Conservation (phyloP, 2,113 vertebrate genomes). For the Cairina moschata region DNA sequence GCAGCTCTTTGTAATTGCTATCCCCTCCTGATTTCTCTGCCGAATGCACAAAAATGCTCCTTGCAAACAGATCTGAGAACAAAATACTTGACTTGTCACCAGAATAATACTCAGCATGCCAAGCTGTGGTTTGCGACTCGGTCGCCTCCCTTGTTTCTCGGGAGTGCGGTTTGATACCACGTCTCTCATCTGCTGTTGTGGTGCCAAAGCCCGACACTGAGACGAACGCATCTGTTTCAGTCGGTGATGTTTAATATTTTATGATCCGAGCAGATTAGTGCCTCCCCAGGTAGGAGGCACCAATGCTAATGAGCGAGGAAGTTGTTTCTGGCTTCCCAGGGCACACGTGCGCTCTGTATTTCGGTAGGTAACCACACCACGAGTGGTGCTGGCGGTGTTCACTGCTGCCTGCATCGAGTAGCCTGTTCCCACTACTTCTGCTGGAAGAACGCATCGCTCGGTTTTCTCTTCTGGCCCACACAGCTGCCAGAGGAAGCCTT, state of each 20-base stretch:
- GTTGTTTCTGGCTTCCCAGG: neutral
- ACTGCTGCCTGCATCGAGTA: neutral
- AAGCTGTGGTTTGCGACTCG: neutral
- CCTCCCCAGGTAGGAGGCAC: conserved; percentile 46
- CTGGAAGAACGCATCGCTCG: neutral
- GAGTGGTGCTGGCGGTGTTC: neutral
- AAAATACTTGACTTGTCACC: conserved; percentile 55
- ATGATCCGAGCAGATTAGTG: conserved; percentile 56
- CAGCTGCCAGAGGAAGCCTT: neutral
- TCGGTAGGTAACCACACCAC: neutral
- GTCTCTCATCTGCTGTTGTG: neutral
- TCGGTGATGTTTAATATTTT: conserved; percentile 65
- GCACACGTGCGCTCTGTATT: neutral
- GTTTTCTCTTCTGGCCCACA: neutral
- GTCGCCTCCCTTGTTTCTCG: neutral
- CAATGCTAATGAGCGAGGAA: conserved; percentile 62
- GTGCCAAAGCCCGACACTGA: neutral
- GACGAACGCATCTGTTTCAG: neutral
- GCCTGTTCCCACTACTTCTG: neutral
- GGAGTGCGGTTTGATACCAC: neutral
- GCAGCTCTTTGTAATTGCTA: conserved; percentile 64
- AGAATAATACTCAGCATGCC: conserved; percentile 16
- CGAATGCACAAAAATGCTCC: conserved; percentile 55
- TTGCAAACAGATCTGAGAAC: conserved; percentile 52
- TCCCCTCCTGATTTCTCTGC: conserved; percentile 63